Base-by-base conservation (phyloP, 2,797 vertebrate species). In the Scarus forsteni region DNA sequence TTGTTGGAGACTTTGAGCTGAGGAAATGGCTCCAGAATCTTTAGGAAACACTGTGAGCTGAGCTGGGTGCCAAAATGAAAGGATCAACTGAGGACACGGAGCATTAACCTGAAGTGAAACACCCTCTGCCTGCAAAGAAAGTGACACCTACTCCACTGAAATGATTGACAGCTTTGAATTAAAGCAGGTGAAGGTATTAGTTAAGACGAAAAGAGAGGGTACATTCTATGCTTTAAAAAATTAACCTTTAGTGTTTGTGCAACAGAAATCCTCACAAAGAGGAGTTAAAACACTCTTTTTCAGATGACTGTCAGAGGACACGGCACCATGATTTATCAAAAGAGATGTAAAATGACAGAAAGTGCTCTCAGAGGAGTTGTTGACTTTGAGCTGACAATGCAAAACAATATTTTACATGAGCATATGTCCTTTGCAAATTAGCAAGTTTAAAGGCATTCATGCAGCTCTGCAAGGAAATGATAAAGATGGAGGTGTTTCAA, bases 81-180 rank as follows among this genome's bases (percentile, higher is more conserved):
- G 45, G 62, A 77, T 75, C 70, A 72, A 39, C 49, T 48, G 64
- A 63, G 27, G 75, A 72, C 70, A 73, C 34, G 40, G 19, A 67
- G 73, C 71, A 54, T 79, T 77, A 77, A 78, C 59, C 50, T 9
- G n/a, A 55, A 65, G 27, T 34, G 27, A 75, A 76, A 68, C 36
- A 58, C 40, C 40, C 12, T 58, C 35, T n/a, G 27, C n/a, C 16
- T 42, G 36, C 13, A 56, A 55, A 64, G 56, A 56, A 6, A 53
- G 50, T 52, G 15, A 61, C 64, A 69, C 43, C 44, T 18, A n/a
- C 53, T 54, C 44, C 40, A 9, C 11, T 15, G 53, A 44, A 42
- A 39, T 65, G 70, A 87, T 12, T 75, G 77, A 68, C 57, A 67
- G 56, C 16, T 60, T 42, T 13, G 66, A 79, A 66, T 70, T 51